Evolutionary conservation across 2,888 invertebrate species (phyloP).

Genomic region (Noctua fimbriata): DNA sequence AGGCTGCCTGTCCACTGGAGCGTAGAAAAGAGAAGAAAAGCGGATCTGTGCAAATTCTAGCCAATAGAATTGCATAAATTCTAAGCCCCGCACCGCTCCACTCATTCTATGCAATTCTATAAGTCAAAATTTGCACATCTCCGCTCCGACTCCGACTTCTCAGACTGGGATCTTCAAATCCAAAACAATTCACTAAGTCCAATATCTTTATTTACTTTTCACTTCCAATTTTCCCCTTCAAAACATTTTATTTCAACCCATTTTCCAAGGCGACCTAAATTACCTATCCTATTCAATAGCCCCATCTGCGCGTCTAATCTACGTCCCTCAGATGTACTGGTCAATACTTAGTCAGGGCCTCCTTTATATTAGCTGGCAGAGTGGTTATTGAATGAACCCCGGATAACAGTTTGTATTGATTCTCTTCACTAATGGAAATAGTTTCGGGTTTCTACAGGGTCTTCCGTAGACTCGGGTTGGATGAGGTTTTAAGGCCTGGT

Average conservation of each 20-base stretch:
- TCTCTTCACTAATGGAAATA: conserved; percentile 71
- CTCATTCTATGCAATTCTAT: too few species aligned
- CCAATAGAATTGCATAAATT: too few species aligned
- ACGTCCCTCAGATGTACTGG: conserved; percentile 16
- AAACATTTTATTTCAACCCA: not conserved
- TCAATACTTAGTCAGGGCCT: conserved; percentile 52
- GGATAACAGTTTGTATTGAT: conserved; percentile 70
- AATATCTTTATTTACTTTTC: not conserved
- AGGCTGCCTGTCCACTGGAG: too few species aligned
- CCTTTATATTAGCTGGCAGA: conserved; percentile 67
- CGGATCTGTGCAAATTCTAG: too few species aligned
- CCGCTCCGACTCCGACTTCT: too few species aligned
- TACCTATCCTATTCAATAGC: conserved; percentile 18
- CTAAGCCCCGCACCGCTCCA: too few species aligned
- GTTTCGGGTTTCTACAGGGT: conserved; percentile 60
- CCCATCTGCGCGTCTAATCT: conserved; percentile 29
- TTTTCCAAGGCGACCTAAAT: conserved; percentile 1
- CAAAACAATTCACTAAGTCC: not conserved
- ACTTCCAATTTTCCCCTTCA: not conserved
- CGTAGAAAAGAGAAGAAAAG: too few species aligned
- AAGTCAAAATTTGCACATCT: too few species aligned
- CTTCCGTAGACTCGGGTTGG: conserved; percentile 18
- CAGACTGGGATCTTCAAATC: not conserved
- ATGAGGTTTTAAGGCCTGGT: conserved; percentile 40
- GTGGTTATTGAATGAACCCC: conserved; percentile 70